These are phyloP conservation scores for Axinella damicornis DNA, from an alignment of 37 sponge, comb jelly and placozoan genomes.

Conservation along the genomic window DNA sequence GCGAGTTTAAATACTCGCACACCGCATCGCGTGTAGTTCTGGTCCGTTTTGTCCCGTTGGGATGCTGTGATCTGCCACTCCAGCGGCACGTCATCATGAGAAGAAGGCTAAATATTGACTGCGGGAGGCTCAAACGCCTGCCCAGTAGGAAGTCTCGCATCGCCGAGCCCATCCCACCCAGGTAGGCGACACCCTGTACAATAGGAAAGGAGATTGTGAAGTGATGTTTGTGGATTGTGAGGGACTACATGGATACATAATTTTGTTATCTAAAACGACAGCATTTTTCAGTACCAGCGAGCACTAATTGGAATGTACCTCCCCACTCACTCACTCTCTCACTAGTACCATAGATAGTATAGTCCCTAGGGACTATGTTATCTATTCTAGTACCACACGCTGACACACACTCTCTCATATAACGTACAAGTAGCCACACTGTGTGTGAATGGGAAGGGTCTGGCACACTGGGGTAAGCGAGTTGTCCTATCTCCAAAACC, in stretches of 20 bases:
- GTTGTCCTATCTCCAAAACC: too few species aligned
- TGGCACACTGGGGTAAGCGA: too few species aligned
- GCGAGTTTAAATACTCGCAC: background rate
- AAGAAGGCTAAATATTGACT: slow-evolving; percentile 46
- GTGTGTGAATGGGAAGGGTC: too few species aligned
- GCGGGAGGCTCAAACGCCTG: slow-evolving; percentile 41
- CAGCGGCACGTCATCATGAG: slow-evolving; percentile 29
- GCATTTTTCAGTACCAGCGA: too few species aligned
- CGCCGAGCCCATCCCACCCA: slow-evolving; percentile 40
- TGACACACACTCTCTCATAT: too few species aligned
- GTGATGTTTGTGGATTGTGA: too few species aligned
- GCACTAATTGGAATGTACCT: background rate
- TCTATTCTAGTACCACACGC: too few species aligned
- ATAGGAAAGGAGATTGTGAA: background rate
- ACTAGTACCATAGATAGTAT: too few species aligned
- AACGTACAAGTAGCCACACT: too few species aligned
- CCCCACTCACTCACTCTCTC: background rate
- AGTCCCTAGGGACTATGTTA: background rate
- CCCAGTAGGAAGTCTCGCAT: slow-evolving; percentile 34
- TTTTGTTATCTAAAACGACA: too few species aligned
- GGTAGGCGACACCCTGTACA: slow-evolving; percentile 14
- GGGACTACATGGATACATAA: too few species aligned
- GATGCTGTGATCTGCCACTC: background rate
- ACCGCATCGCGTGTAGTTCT: background rate
- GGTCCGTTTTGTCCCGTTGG: background rate